Evolutionary conservation across 1,140 invertebrate genomes (phyloP).

Genomic region (Oryctes rhinoceros): DNA sequence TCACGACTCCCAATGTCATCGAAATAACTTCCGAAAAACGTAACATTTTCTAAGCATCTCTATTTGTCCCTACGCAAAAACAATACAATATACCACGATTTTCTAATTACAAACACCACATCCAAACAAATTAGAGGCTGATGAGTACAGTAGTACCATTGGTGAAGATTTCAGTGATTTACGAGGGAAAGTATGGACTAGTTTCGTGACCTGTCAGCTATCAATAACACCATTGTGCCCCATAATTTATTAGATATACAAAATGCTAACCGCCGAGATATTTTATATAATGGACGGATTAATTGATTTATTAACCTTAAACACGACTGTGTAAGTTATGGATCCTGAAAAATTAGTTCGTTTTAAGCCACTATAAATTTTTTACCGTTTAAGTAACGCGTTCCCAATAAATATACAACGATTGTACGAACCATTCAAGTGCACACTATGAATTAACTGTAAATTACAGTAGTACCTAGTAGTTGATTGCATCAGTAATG

Average conservation of each 20-base stretch:
- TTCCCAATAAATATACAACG: neutral
- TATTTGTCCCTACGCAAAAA: no score
- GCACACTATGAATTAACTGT: no score
- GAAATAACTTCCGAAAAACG: no score
- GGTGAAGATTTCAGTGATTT: neutral
- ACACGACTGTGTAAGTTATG: conserved; percentile 1
- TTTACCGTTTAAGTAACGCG: neutral
- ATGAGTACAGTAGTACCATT: neutral
- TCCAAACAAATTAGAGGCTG: neutral
- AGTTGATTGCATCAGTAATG: no score
- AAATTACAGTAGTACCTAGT: no score
- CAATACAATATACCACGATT: no score
- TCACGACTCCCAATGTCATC: no score
- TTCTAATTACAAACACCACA: neutral
- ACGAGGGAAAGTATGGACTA: neutral
- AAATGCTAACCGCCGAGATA: conserved; percentile 2
- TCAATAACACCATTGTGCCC: conserved; percentile 24
- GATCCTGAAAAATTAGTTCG: neutral
- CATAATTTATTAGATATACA: conserved; percentile 20
- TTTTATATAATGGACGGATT: neutral
- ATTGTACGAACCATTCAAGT: no score
- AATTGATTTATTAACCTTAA: conserved; percentile 34
- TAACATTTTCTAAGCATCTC: no score
- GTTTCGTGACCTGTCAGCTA: conserved; percentile 22
- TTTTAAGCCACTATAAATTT: neutral